phyloP scores from a whole-genome alignment of 1,140 invertebrate genomes.

The Eubasilissa regina region DNA sequence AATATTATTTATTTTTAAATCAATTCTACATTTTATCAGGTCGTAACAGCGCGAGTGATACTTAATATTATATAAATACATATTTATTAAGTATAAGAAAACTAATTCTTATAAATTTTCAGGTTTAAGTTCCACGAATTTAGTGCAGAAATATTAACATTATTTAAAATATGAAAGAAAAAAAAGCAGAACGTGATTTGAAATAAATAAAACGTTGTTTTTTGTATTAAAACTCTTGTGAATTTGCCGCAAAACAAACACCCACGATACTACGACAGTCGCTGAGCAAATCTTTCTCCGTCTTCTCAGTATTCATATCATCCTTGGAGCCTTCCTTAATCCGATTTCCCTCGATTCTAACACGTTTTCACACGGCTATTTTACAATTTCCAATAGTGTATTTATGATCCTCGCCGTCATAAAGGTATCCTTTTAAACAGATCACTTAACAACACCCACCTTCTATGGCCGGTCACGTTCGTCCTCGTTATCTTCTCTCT shows the following conservation, averaged over 20 bases:
- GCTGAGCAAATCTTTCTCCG: background rate
- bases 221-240: background rate
- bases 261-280: background rate
- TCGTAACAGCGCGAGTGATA: no score
- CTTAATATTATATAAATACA: no score
- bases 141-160: no score
- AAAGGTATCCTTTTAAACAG: constrained; percentile 22
- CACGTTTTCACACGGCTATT: constrained; percentile 41
- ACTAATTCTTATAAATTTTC: no score
- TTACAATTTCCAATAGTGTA: constrained; percentile 17
- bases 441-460: constrained; percentile 18
- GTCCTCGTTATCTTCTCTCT: background rate
- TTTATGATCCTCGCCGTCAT: constrained; percentile 20
- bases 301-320: constrained; percentile 14
- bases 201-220: no score
- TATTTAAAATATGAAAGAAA: no score
- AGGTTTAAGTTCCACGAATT: no score
- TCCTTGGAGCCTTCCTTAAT: constrained; percentile 38
- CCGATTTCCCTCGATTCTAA: constrained; percentile 29
- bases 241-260: constrained; percentile 14
- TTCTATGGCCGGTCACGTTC: constrained; percentile 38
- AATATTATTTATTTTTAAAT: no score
- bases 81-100: no score
- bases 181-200: no score
- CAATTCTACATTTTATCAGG: no score